Evolutionary conservation across 2,888 invertebrate genomes (phyloP).

Genomic region (Heliconius erato): DNA sequence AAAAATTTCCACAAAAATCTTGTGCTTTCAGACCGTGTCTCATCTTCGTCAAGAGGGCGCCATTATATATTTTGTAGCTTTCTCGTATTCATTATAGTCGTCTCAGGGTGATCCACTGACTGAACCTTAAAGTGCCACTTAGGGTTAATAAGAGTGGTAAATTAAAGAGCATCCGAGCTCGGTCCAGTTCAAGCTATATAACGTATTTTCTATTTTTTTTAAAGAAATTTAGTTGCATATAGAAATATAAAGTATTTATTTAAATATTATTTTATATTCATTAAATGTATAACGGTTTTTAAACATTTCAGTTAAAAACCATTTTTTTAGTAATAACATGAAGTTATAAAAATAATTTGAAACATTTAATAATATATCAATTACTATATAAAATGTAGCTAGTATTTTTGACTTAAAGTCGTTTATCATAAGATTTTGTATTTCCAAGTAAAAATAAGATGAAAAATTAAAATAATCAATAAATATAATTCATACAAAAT

Average conservation of each 20-base stretch:
- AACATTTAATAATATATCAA: too few relatives aligned
- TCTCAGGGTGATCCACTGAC: not conserved
- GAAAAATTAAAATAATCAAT: too few relatives aligned
- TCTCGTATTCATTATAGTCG: not conserved
- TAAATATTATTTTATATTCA: not conserved
- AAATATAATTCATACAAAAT: too few relatives aligned
- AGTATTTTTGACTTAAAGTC: too few relatives aligned
- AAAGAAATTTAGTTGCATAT: not conserved
- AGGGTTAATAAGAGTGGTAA: constrained; percentile 29
- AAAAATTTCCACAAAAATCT: not conserved
- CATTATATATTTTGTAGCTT: not conserved
- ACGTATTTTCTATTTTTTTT: constrained; percentile 7
- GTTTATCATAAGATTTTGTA: too few relatives aligned
- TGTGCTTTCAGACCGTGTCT: not conserved
- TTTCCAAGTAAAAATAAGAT: too few relatives aligned
- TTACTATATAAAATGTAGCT: too few relatives aligned
- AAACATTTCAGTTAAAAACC: too few relatives aligned
- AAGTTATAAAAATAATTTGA: too few relatives aligned
- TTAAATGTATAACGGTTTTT: too few relatives aligned
- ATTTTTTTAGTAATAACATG: too few relatives aligned
- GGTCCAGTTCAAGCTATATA: constrained; percentile 2
- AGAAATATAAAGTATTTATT: not conserved
- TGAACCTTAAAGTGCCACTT: constrained; percentile 22
- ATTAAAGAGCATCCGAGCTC: constrained; percentile 33
- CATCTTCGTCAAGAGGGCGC: not conserved